Conservation (phyloP, 2,888 invertebrate species). For the Platycheirus rosarum region DNA sequence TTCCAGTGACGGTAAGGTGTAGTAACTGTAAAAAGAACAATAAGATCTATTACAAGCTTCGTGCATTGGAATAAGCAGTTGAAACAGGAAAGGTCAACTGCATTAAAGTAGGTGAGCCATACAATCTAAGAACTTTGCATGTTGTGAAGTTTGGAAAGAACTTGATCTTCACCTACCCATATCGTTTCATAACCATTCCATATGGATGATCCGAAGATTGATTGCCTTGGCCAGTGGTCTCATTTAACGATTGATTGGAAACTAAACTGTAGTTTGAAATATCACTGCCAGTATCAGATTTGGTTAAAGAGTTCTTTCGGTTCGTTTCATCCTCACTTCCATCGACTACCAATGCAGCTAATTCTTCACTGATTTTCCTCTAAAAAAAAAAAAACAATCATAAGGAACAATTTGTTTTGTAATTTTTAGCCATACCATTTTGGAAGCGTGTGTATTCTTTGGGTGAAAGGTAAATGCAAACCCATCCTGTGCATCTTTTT, state of each 20-base stretch:
- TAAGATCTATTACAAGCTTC: no score
- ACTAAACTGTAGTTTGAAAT: conserved; percentile 78
- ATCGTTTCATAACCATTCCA: conserved; percentile 89
- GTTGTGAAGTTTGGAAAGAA: no score
- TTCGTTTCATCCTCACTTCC: conserved; percentile 76
- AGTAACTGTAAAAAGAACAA: conserved; percentile 88
- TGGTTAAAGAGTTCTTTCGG: conserved; percentile 56
- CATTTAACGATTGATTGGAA: conserved; percentile 76
- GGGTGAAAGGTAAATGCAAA: background rate
- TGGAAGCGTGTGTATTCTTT: background rate
- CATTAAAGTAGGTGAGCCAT: no score
- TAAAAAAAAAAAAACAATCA: background rate
- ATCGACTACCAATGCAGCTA: conserved; percentile 78
- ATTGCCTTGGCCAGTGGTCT: conserved; percentile 76
- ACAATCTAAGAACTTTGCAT: no score
- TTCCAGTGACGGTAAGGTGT: conserved; percentile 93
- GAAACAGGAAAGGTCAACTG: no score
- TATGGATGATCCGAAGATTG: conserved; percentile 86
- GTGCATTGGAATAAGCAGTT: no score
- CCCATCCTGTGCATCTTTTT: background rate
- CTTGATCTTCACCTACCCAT: conserved; percentile 83
- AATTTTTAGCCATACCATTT: background rate
- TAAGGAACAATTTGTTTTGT: background rate
- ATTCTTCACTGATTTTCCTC: conserved; percentile 75
- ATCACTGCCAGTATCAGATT: conserved; percentile 74